Conservation (phyloP, 2,797 vertebrate genomes). For the Dipus sagitta region DNA sequence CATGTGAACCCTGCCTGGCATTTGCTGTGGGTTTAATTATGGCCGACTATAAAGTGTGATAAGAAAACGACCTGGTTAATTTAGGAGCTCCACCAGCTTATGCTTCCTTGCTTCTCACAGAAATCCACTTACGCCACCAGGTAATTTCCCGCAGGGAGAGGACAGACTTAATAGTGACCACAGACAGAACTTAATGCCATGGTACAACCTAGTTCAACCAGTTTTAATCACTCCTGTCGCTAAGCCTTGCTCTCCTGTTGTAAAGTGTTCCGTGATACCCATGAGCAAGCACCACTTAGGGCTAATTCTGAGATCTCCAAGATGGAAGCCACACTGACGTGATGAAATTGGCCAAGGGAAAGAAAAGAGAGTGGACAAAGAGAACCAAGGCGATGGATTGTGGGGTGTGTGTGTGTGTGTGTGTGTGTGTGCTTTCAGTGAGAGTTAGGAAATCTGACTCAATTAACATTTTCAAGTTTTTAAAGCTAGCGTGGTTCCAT, state of each 20-base stretch:
- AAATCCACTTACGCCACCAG: constrained; percentile 49
- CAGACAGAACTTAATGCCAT: constrained; percentile 10
- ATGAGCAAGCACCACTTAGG: neutral
- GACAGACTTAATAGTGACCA: constrained; percentile 67
- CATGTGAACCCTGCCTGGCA: constrained; percentile 63
- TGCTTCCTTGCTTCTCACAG: constrained; percentile 57
- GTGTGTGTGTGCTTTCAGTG: neutral
- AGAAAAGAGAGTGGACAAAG: constrained; percentile 16
- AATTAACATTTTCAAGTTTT: constrained; percentile 50
- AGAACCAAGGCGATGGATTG: neutral
- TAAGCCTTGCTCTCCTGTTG: neutral
- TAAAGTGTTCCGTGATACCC: neutral
- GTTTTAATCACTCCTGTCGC: constrained; percentile 5
- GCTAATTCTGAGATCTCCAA: constrained; percentile 34
- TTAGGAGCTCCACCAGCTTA: constrained; percentile 71
- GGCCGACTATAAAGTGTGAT: constrained; percentile 75
- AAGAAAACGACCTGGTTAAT: constrained; percentile 76
- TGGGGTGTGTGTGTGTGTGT: neutral
- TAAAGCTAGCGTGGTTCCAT: constrained; percentile 19
- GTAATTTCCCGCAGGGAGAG: constrained; percentile 64
- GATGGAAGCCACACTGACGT: neutral
- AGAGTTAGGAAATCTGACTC: neutral
- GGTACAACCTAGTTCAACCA: neutral
- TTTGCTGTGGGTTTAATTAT: constrained; percentile 74
- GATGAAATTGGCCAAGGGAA: constrained; percentile 12